Conservation (phyloP, 2,888 invertebrate genomes). For the Thysanoteuthis rhombus region DNA sequence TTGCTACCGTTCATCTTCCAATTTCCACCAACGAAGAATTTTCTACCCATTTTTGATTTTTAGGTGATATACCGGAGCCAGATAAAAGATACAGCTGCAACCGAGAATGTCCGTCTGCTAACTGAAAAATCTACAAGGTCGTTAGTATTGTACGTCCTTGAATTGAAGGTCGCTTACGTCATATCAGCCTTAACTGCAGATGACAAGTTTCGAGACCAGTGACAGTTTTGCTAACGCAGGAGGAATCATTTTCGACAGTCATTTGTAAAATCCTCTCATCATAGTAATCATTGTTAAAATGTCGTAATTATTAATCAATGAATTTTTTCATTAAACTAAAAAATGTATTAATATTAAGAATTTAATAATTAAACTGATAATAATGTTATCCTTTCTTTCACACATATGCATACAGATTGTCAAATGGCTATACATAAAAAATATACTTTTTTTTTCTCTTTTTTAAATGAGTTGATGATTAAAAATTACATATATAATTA, state of each 20-base stretch:
- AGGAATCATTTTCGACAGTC: background rate
- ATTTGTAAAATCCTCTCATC: background rate
- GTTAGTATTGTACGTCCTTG: conserved; percentile 29
- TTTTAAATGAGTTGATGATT: no score
- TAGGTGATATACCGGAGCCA: background rate
- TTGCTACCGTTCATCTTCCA: conserved; percentile 99
- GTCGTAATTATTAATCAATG: no score
- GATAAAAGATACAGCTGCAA: background rate
- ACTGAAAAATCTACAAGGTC: conserved; percentile 14
- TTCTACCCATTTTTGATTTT: conserved; percentile 71
- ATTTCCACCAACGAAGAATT: conserved; percentile 99
- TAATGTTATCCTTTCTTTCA: no score
- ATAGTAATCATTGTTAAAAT: background rate
- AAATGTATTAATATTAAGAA: no score
- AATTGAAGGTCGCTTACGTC: conserved; percentile 26
- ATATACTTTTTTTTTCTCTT: no score
- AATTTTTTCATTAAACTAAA: no score
- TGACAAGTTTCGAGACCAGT: background rate
- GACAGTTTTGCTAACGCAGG: background rate
- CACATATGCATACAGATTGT: no score
- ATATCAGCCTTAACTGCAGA: background rate
- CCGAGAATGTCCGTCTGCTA: background rate
- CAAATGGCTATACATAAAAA: no score
- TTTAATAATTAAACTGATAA: no score
- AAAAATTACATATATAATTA: no score